phyloP scores from a whole-genome alignment of 2,797 vertebrate species.

The Rhinichthys osculus region DNA sequence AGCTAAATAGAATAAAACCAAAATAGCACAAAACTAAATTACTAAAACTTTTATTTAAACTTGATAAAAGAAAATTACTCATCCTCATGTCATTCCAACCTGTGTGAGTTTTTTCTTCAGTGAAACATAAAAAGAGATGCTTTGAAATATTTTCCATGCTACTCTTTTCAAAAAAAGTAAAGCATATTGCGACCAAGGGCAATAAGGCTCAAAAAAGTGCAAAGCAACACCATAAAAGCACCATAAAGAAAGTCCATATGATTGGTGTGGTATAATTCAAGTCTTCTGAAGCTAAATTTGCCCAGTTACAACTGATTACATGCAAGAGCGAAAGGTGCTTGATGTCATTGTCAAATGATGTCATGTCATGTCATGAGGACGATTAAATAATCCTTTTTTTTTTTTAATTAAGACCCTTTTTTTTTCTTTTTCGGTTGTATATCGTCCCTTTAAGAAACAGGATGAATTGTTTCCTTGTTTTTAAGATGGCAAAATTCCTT shows the following conservation, averaged over 20 bases:
- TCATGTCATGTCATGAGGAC: neutral
- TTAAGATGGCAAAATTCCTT: neutral
- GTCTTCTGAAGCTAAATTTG: constrained; percentile 1
- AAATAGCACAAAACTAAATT: neutral
- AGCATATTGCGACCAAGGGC: neutral
- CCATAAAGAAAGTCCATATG: neutral
- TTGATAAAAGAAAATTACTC: too few species aligned
- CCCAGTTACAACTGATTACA: neutral
- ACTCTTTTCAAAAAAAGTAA: neutral
- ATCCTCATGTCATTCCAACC: neutral
- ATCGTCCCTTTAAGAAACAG: constrained; percentile 7
- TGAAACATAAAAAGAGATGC: neutral
- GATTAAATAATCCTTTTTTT: neutral
- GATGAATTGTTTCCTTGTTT: neutral
- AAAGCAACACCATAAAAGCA: neutral
- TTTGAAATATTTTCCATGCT: neutral
- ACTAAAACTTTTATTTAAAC: neutral
- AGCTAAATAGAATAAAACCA: neutral
- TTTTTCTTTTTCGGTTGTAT: neutral
- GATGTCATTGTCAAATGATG: neutral
- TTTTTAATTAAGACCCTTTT: neutral
- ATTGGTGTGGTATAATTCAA: neutral
- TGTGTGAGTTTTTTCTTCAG: neutral
- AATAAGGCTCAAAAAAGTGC: neutral
- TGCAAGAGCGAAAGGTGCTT: neutral